These are phyloP conservation scores for Leptopterna dolabrata DNA, from an alignment of 2,888 invertebrate genomes.

Conservation along the genomic window DNA sequence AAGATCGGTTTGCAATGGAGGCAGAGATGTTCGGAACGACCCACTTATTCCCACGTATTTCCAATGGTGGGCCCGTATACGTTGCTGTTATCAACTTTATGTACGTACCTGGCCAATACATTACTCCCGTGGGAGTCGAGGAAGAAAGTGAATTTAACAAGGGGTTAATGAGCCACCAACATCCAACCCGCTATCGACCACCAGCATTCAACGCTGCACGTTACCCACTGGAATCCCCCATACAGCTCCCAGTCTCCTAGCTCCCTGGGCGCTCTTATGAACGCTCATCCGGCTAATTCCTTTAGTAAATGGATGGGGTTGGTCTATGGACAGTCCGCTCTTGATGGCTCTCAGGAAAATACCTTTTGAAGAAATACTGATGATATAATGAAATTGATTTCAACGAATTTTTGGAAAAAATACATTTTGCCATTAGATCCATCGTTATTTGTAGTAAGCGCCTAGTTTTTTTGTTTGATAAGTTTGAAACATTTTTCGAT, in stretches of 20 bases:
- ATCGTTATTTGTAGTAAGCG: no score
- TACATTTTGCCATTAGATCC: no score
- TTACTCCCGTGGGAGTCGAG: conserved; percentile 15
- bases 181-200: neutral
- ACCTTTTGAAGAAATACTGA: no score
- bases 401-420: no score
- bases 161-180: conserved; percentile 26
- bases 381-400: no score
- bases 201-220: neutral
- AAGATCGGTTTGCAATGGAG: no score
- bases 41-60: no score
- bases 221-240: neutral
- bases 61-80: neutral
- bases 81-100: neutral
- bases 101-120: neutral
- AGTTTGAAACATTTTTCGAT: no score
- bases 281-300: neutral
- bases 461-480: no score
- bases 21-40: no score
- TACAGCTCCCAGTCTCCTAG: neutral
- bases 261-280: neutral
- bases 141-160: conserved; percentile 38
- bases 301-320: neutral
- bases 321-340: neutral
- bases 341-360: neutral